Evolutionary conservation across 2,888 invertebrate genomes (phyloP).

Genomic region (Limnephilus auricula): DNA sequence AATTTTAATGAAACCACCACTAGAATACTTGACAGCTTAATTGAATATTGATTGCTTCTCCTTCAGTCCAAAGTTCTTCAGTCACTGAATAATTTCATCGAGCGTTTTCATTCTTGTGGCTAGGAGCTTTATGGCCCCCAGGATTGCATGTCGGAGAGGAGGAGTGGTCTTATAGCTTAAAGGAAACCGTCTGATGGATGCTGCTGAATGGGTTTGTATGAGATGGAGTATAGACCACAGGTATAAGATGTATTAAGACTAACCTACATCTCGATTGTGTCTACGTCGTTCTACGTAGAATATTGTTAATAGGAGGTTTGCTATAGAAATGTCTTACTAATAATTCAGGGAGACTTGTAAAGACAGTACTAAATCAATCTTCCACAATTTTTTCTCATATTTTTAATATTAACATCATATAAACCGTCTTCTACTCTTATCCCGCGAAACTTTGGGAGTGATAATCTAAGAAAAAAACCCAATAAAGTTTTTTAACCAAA

Average conservation of each 20-base stretch:
- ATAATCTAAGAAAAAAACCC: too few species aligned
- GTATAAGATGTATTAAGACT: not conserved
- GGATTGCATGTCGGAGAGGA: not conserved
- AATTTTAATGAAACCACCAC: not conserved
- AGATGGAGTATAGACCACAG: not conserved
- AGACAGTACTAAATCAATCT: too few species aligned
- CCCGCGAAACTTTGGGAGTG: too few species aligned
- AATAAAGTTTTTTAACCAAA: too few species aligned
- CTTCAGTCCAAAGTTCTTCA: not conserved
- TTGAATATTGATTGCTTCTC: not conserved
- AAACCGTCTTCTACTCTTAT: too few species aligned
- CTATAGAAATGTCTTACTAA: not conserved
- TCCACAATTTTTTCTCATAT: too few species aligned
- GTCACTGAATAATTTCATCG: not conserved
- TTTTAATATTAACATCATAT: too few species aligned
- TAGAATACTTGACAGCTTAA: not conserved
- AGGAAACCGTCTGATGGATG: not conserved
- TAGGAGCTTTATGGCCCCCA: not conserved
- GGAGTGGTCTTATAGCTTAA: not conserved
- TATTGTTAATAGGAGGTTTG: not conserved
- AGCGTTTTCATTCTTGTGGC: not conserved
- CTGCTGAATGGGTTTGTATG: not conserved
- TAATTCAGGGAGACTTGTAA: too few species aligned
- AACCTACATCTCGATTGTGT: not conserved
- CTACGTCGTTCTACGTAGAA: not conserved